These are phyloP conservation scores for Dorcus parallelipipedus DNA, from an alignment of 2,888 invertebrate genomes.

Conservation along the genomic window DNA sequence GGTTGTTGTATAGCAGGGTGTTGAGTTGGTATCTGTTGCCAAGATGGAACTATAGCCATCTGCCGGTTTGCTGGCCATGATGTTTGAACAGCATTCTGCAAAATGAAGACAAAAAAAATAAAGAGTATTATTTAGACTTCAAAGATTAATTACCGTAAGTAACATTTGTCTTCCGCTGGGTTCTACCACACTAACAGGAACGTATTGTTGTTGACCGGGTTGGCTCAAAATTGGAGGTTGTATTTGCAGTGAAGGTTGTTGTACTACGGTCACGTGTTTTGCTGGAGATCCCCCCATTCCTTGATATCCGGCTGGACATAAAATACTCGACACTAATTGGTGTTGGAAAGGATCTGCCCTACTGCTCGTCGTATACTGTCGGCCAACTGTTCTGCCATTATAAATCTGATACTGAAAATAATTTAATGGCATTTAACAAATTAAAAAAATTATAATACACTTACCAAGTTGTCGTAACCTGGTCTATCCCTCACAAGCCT, in stretches of 20 bases:
- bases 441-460: conserved; percentile 23
- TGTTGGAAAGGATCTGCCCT: conserved; percentile 84
- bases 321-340: conserved; percentile 89
- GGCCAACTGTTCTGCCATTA: conserved; percentile 65
- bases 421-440: neutral
- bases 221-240: conserved; percentile 79
- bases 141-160: conserved; percentile 56
- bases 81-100: conserved; percentile 62
- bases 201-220: conserved; percentile 85
- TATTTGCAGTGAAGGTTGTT: conserved; percentile 70
- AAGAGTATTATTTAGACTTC: neutral
- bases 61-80: conserved; percentile 72
- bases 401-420: conserved; percentile 74
- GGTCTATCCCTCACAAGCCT: conserved; percentile 68
- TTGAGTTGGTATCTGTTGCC: conserved; percentile 74
- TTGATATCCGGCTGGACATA: conserved; percentile 88
- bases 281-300: conserved; percentile 64
- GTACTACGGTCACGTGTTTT: conserved; percentile 66
- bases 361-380: conserved; percentile 62
- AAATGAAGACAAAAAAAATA: conserved; percentile 1
- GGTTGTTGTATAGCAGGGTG: conserved; percentile 61
- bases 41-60: conserved; percentile 80
- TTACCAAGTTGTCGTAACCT: conserved; percentile 74
- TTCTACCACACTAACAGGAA: conserved; percentile 90
- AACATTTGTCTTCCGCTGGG: conserved; percentile 79